Evolutionary conservation across 2,888 invertebrate genomes (phyloP), one percentile per base, ranked within the genome.

Genomic region (Yponomeuta plumbellus): DNA sequence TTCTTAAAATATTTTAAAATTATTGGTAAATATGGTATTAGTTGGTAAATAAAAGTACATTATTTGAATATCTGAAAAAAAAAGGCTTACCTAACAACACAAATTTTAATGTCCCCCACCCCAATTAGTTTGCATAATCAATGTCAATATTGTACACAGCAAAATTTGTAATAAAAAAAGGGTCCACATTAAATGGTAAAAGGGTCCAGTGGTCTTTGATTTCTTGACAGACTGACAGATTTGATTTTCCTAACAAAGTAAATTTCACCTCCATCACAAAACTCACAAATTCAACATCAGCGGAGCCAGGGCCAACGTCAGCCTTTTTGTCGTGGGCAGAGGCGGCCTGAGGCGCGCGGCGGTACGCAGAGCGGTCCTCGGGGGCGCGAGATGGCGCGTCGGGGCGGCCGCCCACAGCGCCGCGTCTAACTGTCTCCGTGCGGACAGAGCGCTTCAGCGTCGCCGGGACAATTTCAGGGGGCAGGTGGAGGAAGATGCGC

Each of bases 381-480:
- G 95, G 94, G 3, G 95, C 94, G 79, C 96, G 94, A 71, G 95
- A 94, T 22, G 95, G 93, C 56, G 94, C 93, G 59, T 95, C 93
- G 0, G 94, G 93, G 70, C 97, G 95, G 71, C 90, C 88, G 71
- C 90, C 88, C 21, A 94, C 92, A 4, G 94, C 92, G 69, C 97
- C 93, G 66, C 97, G 95, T 68, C 97, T 94, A 44, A 95, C 95
- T 2, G 97, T 94, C 85, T 98, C 98, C 4, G 96, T 93, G 72
- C 97, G 94, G 11, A 95, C 94, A 74, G 97, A 97, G 71, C 98
- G 94, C 92, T 98, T 99, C 72, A 99, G 93, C 0, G 99, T 99
- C 1, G 98, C 96, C 57, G 99, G 99, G 52, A 99, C 99, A 88
- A 99, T 99, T 94, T 99, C 99, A 71, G 98, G 96, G 11, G 99